Percentiles rank a stretch among this genome's conserved stretches.
phyloP scores from a whole-genome alignment of 2,113 vertebrate species.

The Taxidea taxus region DNA sequence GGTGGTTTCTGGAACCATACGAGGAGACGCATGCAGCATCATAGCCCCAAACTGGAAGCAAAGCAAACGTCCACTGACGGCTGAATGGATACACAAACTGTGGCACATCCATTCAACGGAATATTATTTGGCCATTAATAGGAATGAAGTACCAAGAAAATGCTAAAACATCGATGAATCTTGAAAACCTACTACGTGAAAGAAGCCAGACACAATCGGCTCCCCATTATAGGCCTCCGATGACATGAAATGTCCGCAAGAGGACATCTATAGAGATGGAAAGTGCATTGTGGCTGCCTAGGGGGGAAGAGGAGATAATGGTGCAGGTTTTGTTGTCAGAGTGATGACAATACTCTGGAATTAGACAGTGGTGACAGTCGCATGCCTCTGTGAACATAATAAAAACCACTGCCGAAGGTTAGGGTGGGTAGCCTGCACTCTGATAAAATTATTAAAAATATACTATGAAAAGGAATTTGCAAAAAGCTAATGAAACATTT shows the following conservation, averaged over 20 bases:
- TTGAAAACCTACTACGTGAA: neutral
- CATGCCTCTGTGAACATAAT: neutral
- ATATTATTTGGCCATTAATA: neutral
- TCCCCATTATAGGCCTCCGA: neutral
- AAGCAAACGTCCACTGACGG: neutral
- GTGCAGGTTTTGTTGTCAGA: neutral
- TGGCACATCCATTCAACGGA: neutral
- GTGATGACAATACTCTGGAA: neutral
- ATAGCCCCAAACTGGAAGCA: neutral
- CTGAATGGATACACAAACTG: neutral
- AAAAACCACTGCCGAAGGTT: neutral
- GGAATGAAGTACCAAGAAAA: neutral
- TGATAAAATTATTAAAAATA: neutral
- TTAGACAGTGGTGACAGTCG: neutral
- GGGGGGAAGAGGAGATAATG: neutral
- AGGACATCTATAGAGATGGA: neutral
- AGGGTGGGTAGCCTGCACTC: neutral
- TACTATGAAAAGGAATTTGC: neutral
- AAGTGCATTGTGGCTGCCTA: neutral
- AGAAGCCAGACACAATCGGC: neutral
- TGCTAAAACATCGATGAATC: neutral
- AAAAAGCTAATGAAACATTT: neutral
- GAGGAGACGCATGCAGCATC: neutral
- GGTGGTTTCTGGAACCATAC: neutral
- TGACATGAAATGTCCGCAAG: neutral